A percentile compares a stretch with the other conserved stretches of the same genome.
Evolutionary conservation across 1,140 invertebrate species (phyloP).

Genomic region (Brachionus rubens): DNA sequence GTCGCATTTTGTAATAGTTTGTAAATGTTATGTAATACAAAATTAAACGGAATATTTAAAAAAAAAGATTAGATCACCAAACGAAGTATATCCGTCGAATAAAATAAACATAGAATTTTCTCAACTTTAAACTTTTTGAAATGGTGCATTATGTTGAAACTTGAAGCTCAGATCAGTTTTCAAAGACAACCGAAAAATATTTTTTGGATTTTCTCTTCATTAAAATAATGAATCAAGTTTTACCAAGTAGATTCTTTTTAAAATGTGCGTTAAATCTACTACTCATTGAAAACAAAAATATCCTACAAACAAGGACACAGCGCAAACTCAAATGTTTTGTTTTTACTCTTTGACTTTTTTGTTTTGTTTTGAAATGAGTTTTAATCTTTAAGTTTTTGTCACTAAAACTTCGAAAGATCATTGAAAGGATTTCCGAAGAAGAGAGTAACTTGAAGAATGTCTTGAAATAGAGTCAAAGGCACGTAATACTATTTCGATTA

Average conservation of each 20-base stretch:
- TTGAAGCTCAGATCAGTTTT: too few species aligned
- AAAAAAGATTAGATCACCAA: too few species aligned
- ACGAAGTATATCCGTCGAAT: neutral
- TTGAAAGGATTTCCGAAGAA: neutral
- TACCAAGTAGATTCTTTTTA: neutral
- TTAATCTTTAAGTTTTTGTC: conserved; percentile 11
- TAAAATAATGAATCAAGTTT: too few species aligned
- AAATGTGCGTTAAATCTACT: neutral
- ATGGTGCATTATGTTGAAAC: too few species aligned
- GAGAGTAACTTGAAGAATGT: conserved; percentile 3
- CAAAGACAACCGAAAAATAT: too few species aligned
- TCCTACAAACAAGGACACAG: neutral
- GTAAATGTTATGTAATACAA: neutral
- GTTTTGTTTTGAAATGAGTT: conserved; percentile 27
- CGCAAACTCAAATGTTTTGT: neutral
- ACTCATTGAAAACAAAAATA: neutral
- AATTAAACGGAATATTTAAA: too few species aligned
- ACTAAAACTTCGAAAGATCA: too few species aligned
- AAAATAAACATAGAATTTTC: neutral
- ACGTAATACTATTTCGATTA: neutral
- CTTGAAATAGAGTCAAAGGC: conserved; percentile 22
- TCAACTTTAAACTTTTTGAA: conserved; percentile 4
- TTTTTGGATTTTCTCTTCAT: too few species aligned
- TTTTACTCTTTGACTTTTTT: neutral
- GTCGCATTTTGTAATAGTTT: neutral